Conservation (phyloP, 2,888 invertebrate genomes). For the Idaea aversata region DNA sequence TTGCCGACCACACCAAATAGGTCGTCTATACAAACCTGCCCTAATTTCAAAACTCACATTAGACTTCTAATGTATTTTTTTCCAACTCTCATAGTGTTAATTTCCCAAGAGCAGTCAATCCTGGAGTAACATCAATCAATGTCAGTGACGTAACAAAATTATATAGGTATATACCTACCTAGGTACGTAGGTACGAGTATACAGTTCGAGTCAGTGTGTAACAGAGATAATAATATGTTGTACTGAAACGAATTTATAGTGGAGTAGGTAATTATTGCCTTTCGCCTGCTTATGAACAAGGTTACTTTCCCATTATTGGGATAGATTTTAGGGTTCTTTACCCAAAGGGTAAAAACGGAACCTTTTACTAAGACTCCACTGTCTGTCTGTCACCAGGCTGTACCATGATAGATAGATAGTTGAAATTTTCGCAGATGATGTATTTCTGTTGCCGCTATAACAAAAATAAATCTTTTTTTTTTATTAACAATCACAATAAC, state of each 20-base stretch:
- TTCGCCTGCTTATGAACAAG: not conserved
- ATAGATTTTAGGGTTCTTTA: not conserved
- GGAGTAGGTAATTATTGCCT: not conserved
- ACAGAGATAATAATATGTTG: not conserved
- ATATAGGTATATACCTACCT: not conserved
- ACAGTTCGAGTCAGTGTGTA: slow-evolving; percentile 1
- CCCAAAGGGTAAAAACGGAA: no score
- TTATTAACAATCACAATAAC: no score
- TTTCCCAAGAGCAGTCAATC: slow-evolving; percentile 62
- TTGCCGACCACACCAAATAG: not conserved
- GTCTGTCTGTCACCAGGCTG: no score
- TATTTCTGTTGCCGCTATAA: no score
- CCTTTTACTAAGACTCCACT: no score
- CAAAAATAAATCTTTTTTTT: no score
- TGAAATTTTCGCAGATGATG: no score
- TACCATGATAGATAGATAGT: no score
- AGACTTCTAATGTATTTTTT: slow-evolving; percentile 21
- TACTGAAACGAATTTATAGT: not conserved
- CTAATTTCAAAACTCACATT: slow-evolving; percentile 1
- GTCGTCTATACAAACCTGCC: not conserved
- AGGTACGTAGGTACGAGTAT: not conserved
- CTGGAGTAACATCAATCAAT: slow-evolving; percentile 52
- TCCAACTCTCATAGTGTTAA: slow-evolving; percentile 46
- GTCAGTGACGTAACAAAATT: slow-evolving; percentile 30
- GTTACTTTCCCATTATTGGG: not conserved